Evolutionary conservation across 35 echinoderm and acorn worm species (phyloP).

Genomic region (Apostichopus japonicus): DNA sequence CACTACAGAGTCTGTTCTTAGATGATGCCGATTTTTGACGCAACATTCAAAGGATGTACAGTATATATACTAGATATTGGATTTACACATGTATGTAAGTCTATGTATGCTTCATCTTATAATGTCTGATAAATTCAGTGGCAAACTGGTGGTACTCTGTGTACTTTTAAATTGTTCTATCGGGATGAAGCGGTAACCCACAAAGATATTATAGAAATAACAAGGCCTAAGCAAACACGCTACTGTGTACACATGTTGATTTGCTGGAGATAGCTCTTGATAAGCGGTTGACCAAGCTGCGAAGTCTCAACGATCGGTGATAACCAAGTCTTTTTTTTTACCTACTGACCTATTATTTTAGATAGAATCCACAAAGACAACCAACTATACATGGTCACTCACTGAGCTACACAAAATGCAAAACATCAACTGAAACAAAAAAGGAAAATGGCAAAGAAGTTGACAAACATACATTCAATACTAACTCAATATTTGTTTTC

Average conservation of each 20-base stretch:
- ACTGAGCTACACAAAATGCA: neutral
- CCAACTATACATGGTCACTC: neutral
- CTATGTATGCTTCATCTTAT: too few species aligned
- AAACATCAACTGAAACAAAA: too few species aligned
- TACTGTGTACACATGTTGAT: slow-evolving; percentile 1
- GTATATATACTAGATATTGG: too few species aligned
- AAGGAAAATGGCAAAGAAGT: too few species aligned
- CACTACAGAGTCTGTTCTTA: too few species aligned
- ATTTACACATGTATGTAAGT: too few species aligned
- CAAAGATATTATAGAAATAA: neutral
- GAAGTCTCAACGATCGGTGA: neutral
- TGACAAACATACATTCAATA: too few species aligned
- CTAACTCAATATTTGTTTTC: too few species aligned
- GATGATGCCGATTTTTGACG: too few species aligned
- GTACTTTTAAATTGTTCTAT: neutral
- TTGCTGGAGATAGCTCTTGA: neutral
- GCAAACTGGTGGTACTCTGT: neutral
- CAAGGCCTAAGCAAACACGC: slow-evolving; percentile 6
- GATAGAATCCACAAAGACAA: neutral
- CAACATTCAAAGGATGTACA: too few species aligned
- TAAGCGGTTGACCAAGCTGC: neutral
- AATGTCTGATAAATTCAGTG: too few species aligned
- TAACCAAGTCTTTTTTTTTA: neutral
- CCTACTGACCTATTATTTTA: neutral
- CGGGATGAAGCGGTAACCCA: neutral